phyloP scores from a whole-genome alignment of 2,888 invertebrate species.

The Danaus chrysippus region DNA sequence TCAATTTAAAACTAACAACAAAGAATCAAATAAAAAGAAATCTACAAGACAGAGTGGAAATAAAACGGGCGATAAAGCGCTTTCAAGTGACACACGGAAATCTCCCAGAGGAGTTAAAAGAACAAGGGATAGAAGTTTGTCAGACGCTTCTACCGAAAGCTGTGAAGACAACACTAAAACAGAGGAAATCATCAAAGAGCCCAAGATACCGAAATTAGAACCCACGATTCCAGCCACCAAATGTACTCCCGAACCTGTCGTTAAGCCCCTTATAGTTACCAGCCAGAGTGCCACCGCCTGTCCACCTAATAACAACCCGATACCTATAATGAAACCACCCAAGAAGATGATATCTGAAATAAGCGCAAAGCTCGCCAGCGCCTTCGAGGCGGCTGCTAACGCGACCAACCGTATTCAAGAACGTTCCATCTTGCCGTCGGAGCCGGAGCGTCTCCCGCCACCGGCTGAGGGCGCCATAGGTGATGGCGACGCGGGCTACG shows the following conservation, averaged over 20 bases:
- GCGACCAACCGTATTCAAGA: conserved; percentile 31
- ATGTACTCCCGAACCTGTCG: conserved; percentile 28
- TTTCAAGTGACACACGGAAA: conserved; percentile 71
- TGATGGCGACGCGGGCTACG: conserved; percentile 36
- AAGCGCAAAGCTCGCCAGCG: conserved; percentile 59
- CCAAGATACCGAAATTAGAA: conserved; percentile 48
- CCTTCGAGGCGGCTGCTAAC: conserved; percentile 55
- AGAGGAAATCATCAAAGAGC: conserved; percentile 50
- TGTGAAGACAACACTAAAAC: conserved; percentile 72
- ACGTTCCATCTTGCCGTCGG: conserved; percentile 14
- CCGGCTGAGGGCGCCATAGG: conserved; percentile 31
- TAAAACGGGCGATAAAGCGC: conserved; percentile 52
- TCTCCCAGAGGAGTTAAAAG: conserved; percentile 82
- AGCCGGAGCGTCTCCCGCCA: conserved; percentile 17
- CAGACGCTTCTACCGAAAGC: conserved; percentile 82
- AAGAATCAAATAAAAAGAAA: conserved; percentile 68
- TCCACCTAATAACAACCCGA: conserved; percentile 38
- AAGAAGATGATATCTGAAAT: conserved; percentile 73
- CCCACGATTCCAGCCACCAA: conserved; percentile 16
- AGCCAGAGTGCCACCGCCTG: conserved; percentile 18
- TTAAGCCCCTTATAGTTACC: conserved; percentile 24
- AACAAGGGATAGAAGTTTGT: conserved; percentile 81
- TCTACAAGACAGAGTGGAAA: conserved; percentile 76
- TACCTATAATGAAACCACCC: conserved; percentile 65
- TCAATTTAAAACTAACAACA: conserved; percentile 43